These are phyloP conservation scores for Agrotis puta DNA, from an alignment of 2,888 invertebrate genomes.

Conservation along the genomic window DNA sequence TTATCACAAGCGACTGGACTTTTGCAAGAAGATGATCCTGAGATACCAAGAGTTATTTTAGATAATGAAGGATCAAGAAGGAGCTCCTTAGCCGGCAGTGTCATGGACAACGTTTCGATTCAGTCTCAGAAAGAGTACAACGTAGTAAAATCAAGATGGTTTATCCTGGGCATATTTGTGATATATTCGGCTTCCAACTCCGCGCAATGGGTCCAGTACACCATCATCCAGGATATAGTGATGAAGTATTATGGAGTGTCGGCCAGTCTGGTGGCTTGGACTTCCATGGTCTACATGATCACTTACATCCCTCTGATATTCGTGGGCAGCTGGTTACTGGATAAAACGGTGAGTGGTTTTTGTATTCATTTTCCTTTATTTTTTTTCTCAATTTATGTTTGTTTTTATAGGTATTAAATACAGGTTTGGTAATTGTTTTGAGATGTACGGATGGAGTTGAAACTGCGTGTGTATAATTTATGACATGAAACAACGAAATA, in stretches of 20 bases:
- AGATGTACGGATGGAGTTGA: too few relatives aligned
- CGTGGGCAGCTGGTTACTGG: constrained; percentile 98
- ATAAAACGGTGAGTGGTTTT: constrained; percentile 95
- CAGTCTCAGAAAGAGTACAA: constrained; percentile 78
- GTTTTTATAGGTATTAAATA: too few relatives aligned
- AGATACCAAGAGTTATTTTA: constrained; percentile 63
- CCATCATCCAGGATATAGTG: constrained; percentile 96
- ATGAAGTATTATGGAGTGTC: constrained; percentile 94
- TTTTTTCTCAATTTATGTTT: background rate
- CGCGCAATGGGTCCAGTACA: constrained; percentile 99
- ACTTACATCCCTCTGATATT: constrained; percentile 99
- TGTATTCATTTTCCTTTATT: background rate
- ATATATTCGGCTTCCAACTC: constrained; percentile 97
- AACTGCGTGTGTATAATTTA: too few relatives aligned
- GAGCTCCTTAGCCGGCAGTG: constrained; percentile 74
- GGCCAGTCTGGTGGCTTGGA: constrained; percentile 95
- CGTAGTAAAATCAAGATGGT: constrained; percentile 94
- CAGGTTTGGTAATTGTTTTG: too few relatives aligned
- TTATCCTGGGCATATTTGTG: constrained; percentile 95
- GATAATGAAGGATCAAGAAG: constrained; percentile 62
- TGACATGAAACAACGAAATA: too few relatives aligned
- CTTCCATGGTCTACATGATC: constrained; percentile 99
- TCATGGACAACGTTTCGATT: constrained; percentile 70
- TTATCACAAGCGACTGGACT: constrained; percentile 52
- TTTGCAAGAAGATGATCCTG: constrained; percentile 62